phyloP scores from a whole-genome alignment of 2,797 vertebrate species.

The Urophycis tenuis region DNA sequence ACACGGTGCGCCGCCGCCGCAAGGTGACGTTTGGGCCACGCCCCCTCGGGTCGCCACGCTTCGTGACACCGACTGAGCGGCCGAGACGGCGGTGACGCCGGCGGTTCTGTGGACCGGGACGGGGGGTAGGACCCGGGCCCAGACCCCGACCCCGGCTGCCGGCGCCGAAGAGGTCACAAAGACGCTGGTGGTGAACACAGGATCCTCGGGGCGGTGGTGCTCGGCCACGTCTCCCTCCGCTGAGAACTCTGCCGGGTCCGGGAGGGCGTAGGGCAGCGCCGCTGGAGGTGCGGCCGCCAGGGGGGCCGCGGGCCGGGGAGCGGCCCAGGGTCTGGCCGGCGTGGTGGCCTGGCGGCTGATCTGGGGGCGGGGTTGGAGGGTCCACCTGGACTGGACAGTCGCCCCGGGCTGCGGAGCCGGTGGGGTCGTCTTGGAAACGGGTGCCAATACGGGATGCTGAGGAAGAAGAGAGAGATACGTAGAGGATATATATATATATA shows the following conservation, averaged over 20 bases:
- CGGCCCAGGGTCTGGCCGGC: constrained; percentile 35
- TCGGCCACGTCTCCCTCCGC: constrained; percentile 35
- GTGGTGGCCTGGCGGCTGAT: constrained; percentile 7
- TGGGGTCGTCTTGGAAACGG: neutral
- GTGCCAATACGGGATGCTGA: neutral
- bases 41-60: neutral
- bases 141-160: constrained; percentile 1
- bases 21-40: constrained; percentile 10
- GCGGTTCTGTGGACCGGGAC: constrained; percentile 1
- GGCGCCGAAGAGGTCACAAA: constrained; percentile 1
- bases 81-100: neutral
- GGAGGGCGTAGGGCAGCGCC: constrained; percentile 39
- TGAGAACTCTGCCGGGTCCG: constrained; percentile 36
- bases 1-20: constrained; percentile 48
- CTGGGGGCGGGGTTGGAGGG: constrained; percentile 6
- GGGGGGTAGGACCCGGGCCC: neutral
- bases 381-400: neutral
- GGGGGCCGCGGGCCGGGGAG: constrained; percentile 33
- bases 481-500: neutral
- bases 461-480: neutral
- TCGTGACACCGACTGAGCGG: neutral
- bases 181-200: neutral
- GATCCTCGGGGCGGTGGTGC: neutral
- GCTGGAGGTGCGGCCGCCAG: constrained; percentile 27
- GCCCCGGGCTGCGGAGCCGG: neutral